These are phyloP conservation scores for Amphibalanus amphitrite DNA, from an alignment of 1,140 invertebrate genomes.

Conservation along the genomic window DNA sequence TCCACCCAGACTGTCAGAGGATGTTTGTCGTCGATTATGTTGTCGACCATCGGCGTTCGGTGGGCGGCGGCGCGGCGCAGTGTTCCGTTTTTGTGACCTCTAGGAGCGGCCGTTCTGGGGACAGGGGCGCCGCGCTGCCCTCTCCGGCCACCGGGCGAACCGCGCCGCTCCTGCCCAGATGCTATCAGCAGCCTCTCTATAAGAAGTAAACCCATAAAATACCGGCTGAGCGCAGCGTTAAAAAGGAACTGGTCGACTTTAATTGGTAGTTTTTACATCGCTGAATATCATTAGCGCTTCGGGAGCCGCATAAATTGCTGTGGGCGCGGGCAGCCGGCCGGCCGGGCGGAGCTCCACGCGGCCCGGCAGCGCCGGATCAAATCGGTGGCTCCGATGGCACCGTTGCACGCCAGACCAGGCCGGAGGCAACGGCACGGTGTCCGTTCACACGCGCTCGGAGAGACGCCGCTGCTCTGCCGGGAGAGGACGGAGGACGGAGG, in stretches of 20 bases:
- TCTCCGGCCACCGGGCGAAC: not conserved
- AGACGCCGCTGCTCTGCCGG: too few relatives aligned
- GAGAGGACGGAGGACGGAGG: too few relatives aligned
- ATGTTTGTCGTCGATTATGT: not conserved
- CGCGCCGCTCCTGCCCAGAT: not conserved
- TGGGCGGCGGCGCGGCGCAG: not conserved
- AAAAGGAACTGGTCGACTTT: not conserved
- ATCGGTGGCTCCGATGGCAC: not conserved
- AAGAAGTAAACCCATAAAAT: constrained; percentile 2
- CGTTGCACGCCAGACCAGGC: not conserved
- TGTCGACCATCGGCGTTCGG: not conserved
- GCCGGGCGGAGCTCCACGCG: too few relatives aligned
- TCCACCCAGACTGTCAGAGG: too few relatives aligned
- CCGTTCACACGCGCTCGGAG: not conserved
- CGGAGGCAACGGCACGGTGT: not conserved
- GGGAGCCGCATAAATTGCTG: not conserved
- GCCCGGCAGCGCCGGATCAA: not conserved
- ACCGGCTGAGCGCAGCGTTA: constrained; percentile 1
- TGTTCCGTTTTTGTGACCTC: not conserved
- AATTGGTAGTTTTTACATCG: constrained; percentile 2
- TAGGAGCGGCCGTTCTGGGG: not conserved
- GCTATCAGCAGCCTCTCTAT: not conserved
- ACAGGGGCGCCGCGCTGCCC: not conserved
- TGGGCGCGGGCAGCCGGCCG: too few relatives aligned
- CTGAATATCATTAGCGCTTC: constrained; percentile 1